These are phyloP conservation scores for Choreutis nemorana DNA, from an alignment of 2,888 invertebrate genomes.

Conservation along the genomic window DNA sequence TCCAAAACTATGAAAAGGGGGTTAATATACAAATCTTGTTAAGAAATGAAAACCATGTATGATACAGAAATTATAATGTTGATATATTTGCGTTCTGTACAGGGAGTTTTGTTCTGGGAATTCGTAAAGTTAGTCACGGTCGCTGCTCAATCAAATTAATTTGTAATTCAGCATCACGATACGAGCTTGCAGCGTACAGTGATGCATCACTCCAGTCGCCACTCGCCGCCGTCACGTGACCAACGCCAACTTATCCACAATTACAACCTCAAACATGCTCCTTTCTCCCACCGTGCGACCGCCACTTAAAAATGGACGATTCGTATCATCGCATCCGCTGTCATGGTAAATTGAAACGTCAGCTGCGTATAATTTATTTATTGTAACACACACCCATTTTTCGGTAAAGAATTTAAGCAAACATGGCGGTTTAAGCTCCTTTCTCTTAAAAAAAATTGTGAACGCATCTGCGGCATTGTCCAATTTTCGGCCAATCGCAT, in stretches of 20 bases:
- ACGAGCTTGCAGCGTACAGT: conserved; percentile 20
- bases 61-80: no score
- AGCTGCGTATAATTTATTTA: conserved; percentile 28
- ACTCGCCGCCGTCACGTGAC: conserved; percentile 12
- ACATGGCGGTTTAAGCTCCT: conserved; percentile 47
- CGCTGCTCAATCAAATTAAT: conserved; percentile 1
- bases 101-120: no score
- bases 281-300: conserved; percentile 17
- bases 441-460: conserved; percentile 27
- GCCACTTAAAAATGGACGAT: conserved; percentile 24
- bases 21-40: no score
- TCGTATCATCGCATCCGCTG: conserved; percentile 39
- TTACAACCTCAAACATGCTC: conserved; percentile 8
- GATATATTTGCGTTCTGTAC: no score
- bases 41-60: no score
- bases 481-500: conserved; percentile 52
- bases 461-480: conserved; percentile 62
- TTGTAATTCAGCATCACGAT: conserved; percentile 1
- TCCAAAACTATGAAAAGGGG: no score
- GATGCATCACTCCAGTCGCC: conserved; percentile 31
- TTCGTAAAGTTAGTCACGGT: no score
- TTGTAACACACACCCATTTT: conserved; percentile 25
- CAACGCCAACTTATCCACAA: conserved; percentile 9
- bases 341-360: conserved; percentile 46
- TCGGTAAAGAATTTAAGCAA: conserved; percentile 44